phyloP scores from a whole-genome alignment of 2,797 vertebrate genomes.

The Falco concolor region DNA sequence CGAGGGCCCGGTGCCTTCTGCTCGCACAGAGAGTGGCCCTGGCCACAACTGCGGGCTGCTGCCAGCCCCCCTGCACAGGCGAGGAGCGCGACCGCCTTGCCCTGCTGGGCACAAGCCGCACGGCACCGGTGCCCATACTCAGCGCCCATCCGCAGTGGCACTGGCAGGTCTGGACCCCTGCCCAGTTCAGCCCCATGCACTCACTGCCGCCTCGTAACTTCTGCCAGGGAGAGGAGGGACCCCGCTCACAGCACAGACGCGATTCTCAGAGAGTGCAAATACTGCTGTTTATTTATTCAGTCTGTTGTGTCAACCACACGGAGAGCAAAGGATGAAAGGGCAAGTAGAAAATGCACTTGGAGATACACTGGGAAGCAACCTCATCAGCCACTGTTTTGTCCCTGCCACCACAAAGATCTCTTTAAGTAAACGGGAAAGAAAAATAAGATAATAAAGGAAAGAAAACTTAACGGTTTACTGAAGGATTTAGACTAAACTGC shows the following conservation, averaged over 20 bases:
- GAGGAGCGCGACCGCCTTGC: background rate
- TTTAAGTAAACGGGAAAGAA: background rate
- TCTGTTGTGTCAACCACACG: fast-evolving
- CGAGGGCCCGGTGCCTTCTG: background rate
- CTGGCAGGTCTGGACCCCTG: fast-evolving
- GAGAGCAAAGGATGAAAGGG: background rate
- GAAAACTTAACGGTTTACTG: background rate
- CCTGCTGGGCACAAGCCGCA: fast-evolving
- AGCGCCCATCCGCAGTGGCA: background rate
- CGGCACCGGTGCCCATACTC: fast-evolving
- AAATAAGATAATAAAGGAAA: background rate
- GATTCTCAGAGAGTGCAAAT: fast-evolving
- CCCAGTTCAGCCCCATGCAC: fast-evolving
- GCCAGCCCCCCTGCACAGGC: background rate
- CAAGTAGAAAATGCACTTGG: background rate
- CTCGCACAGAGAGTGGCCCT: background rate
- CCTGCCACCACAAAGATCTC: background rate
- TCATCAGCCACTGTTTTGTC: background rate
- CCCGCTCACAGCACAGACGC: fast-evolving
- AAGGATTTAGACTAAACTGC: background rate
- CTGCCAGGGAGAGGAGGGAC: too few species aligned
- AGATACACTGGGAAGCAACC: background rate
- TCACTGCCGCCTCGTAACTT: fast-evolving
- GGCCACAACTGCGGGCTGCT: fast-evolving
- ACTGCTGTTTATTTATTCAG: fast-evolving